Evolutionary conservation across 1,140 invertebrate genomes (phyloP), one percentile per base, ranked within the genome.

Genomic region (Asobara japonica): DNA sequence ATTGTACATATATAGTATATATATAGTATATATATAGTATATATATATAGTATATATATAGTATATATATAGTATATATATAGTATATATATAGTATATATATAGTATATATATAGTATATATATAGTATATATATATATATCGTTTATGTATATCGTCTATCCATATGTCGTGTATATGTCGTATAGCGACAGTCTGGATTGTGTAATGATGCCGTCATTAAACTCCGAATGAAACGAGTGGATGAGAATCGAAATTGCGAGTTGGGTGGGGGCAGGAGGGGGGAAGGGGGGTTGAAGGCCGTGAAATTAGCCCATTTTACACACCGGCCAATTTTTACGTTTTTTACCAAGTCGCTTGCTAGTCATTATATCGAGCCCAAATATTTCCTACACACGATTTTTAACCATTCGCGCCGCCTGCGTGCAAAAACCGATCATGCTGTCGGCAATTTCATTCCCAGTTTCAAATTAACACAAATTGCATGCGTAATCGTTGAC

Each of bases 381-480:
- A 51, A 51, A 51, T 51, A 51, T 51, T 51, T 51, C 18, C 45
- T 51, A 51, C 45, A 51, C 45, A 51, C 45, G n/a, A 51, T 51
- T 51, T 51, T 51, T 3, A 51, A 51, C 45, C n/a, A 51, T 51
- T 51, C 45, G 20, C 45, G 45, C 18, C 18, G 45, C n/a, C 45
- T 41, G 36, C 36, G 36, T 13, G 33, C 36, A 22, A 31, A 62
- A 30, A 36, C 56, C 68, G 25, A 11, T 22, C 48, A 56, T 56
- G 33, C 36, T n/a, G 22, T 69, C 67, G 67, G 56, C 29, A 18
- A 62, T 1, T 62, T 36, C 41, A 8, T 56, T 27, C 18, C 1
- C 33, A 31, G 30, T 16, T 70, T 70, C 22, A 29, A 69, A 70
- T 62, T 70, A 70, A 36, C 51, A 7, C 31, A 69, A 70, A 69